Conservation (phyloP, 1,140 invertebrate species). For the Plectus sambesii region DNA sequence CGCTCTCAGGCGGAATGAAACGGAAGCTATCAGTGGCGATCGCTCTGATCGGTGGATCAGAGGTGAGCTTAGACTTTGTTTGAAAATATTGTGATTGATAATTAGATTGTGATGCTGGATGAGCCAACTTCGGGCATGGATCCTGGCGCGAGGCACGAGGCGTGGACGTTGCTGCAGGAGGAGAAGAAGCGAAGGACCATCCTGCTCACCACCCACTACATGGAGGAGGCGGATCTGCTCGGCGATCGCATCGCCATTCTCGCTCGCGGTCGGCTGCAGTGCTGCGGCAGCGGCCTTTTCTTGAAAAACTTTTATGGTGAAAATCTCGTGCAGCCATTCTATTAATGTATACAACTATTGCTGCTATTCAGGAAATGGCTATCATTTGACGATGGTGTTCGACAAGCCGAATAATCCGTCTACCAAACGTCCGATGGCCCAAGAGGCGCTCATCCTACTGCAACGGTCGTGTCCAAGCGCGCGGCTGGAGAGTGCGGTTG, state of each 20-base stretch:
- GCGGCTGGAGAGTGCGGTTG: too few species aligned
- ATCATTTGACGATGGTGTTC: too few species aligned
- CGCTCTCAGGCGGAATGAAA: conserved; percentile 69
- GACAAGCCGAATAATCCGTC: too few species aligned
- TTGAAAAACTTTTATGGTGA: too few species aligned
- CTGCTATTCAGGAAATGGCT: too few species aligned
- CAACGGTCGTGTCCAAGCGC: too few species aligned
- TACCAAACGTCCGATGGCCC: too few species aligned
- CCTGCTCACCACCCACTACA: conserved; percentile 59
- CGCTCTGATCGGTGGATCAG: conserved; percentile 58
- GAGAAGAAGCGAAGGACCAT: conserved; percentile 52
- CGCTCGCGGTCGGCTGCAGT: conserved; percentile 54
- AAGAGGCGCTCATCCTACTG: too few species aligned
- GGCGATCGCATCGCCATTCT: conserved; percentile 61
- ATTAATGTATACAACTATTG: too few species aligned
- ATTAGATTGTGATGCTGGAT: conserved; percentile 50
- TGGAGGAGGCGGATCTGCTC: conserved; percentile 57
- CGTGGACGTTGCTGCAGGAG: conserved; percentile 48
- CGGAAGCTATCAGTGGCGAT: conserved; percentile 71
- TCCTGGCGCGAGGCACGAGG: conserved; percentile 52
- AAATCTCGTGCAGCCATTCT: too few species aligned
- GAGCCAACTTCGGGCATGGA: conserved; percentile 56
- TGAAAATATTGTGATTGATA: too few species aligned
- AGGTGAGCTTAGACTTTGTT: too few species aligned
- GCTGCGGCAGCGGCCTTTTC: conserved; percentile 56